A percentile compares a stretch with the other conserved stretches of the same genome.
Conservation (phyloP, 1,140 invertebrate genomes). For the Papilio polytes region DNA sequence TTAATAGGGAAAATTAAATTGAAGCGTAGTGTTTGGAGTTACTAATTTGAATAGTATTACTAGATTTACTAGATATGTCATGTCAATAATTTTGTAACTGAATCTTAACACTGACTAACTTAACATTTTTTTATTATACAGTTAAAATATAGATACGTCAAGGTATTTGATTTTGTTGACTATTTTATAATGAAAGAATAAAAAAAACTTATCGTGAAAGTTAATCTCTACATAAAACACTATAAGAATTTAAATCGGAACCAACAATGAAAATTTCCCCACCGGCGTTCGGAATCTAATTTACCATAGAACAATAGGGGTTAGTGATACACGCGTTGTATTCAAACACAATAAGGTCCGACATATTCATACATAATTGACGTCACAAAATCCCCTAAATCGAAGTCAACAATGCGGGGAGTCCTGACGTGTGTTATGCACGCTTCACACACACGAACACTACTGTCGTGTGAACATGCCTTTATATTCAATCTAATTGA, state of each 20-base stretch:
- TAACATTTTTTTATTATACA: too few species aligned
- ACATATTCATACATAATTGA: slow-evolving; percentile 44
- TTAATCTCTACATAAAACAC: neutral
- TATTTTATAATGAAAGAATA: neutral
- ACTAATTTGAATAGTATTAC: neutral
- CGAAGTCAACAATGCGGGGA: slow-evolving; percentile 55
- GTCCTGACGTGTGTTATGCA: slow-evolving; percentile 55
- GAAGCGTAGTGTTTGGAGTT: neutral
- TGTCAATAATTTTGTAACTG: too few species aligned
- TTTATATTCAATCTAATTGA: slow-evolving; percentile 29
- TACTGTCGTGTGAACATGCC: neutral
- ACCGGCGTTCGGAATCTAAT: slow-evolving; percentile 12
- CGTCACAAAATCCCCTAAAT: slow-evolving; percentile 49
- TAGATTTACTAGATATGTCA: too few species aligned
- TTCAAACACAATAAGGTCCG: slow-evolving; percentile 34
- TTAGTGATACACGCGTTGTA: slow-evolving; percentile 28
- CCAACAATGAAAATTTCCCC: neutral
- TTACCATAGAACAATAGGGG: slow-evolving; percentile 29
- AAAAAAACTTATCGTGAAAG: too few species aligned
- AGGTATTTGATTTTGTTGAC: neutral
- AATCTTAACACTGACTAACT: too few species aligned
- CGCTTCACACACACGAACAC: slow-evolving; percentile 57
- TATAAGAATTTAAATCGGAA: slow-evolving; percentile 10
- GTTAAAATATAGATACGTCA: too few species aligned
- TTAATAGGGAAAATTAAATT: neutral